Conservation (phyloP, 2,888 invertebrate genomes). For the Ectemnius continuus region DNA sequence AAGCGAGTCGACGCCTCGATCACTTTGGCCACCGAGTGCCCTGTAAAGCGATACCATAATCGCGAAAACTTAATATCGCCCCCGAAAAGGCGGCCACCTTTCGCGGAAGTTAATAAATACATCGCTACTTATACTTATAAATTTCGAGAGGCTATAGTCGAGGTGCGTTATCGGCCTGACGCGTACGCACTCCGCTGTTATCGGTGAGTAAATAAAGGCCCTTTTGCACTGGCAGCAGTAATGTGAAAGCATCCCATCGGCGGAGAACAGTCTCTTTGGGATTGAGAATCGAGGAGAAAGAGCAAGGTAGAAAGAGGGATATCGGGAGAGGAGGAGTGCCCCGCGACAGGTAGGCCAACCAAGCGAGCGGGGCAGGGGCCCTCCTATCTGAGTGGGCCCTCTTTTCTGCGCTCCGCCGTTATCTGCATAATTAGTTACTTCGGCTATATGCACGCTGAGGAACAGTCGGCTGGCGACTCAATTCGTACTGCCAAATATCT, state of each 20-base stretch:
- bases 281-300: constrained; percentile 8
- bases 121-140: constrained; percentile 7
- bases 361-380: constrained; percentile 50
- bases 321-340: constrained; percentile 46
- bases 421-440: constrained; percentile 73
- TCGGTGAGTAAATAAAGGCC: not conserved
- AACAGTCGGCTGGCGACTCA: constrained; percentile 65
- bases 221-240: constrained; percentile 28
- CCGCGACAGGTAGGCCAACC: constrained; percentile 50
- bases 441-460: constrained; percentile 52
- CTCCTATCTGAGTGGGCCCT: constrained; percentile 62
- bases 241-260: constrained; percentile 39
- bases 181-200: not conserved
- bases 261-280: not conserved
- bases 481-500: constrained; percentile 53
- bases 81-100: not conserved
- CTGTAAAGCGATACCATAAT: constrained; percentile 38
- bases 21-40: constrained; percentile 16
- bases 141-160: not conserved
- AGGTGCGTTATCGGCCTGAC: not conserved
- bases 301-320: constrained; percentile 36
- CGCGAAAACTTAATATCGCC: constrained; percentile 7
- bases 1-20: constrained; percentile 23
- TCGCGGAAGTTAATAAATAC: constrained; percentile 7
- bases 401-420: constrained; percentile 63